A percentile compares a stretch with the other conserved stretches of the same genome.
Evolutionary conservation across 2,113 vertebrate species (phyloP).

Genomic region (Falcunculus frontatus): DNA sequence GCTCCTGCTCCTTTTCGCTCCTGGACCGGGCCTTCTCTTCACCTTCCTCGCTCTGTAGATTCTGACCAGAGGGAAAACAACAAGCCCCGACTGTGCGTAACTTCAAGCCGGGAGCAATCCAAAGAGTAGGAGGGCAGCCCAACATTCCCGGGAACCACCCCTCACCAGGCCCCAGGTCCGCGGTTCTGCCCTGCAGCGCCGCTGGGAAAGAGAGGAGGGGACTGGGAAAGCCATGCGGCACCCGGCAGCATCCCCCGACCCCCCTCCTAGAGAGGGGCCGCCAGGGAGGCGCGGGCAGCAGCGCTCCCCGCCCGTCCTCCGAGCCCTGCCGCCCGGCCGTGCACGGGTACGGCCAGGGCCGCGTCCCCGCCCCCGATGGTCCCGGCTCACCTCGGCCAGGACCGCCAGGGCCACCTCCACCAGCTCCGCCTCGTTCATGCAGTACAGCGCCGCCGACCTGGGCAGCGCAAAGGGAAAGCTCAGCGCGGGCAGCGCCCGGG

Average conservation of each 20-base stretch:
- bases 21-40: not conserved
- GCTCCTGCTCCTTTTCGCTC: not conserved
- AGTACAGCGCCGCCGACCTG: constrained; percentile 41
- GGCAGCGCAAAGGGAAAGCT: not conserved
- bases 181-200: not conserved
- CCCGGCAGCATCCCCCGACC: not conserved
- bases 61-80: not conserved
- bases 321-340: not conserved
- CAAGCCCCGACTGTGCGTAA: not conserved
- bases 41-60: not conserved
- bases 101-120: not conserved
- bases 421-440: constrained; percentile 74
- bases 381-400: constrained; percentile 62
- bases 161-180: not conserved
- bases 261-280: not conserved
- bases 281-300: not conserved
- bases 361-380: fast-evolving
- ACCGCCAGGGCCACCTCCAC: constrained; percentile 61
- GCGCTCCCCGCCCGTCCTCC: not conserved
- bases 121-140: no score
- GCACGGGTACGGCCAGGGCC: not conserved
- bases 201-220: not conserved
- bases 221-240: no score
- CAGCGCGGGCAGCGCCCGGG: not conserved
- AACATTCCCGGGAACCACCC: not conserved